Evolutionary conservation across 92 coral and sea anemone species (phyloP), one percentile per base, ranked within the genome.

Genomic region (Porites evermanni): DNA sequence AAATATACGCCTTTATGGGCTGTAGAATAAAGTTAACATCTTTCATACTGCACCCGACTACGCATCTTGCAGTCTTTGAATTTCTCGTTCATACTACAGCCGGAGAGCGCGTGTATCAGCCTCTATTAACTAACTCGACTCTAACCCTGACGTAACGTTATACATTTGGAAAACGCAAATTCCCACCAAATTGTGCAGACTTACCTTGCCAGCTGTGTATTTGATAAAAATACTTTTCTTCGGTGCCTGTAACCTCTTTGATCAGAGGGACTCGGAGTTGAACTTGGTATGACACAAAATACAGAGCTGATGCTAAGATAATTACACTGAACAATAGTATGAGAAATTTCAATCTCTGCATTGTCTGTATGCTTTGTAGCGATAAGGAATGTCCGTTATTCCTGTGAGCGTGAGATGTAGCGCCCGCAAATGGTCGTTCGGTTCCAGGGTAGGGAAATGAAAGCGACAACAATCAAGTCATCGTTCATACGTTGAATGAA

Each of bases 181-280:
- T 38, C 47, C 47, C 47, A 38, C 6, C 47, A 38, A 38, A 16
- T 8, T 5, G 1, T 13, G 8, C 16, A 24, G 59, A 68, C 88
- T 68, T 85, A 85, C 88, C 88, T 77, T 85, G 77, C 83, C 83
- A 85, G 54, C 74, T 76, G 54, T 85, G 75, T 14, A 85, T 76
- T n/a, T 29, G 79, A 24, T 65, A 53, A 56, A 75, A 77, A 38
- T 67, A 67, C 14, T 64, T 63, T 29, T 73, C 71, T 47, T 58
- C 26, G 16, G 72, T 60, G n/a, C 32, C 50, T 56, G 78, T 82
- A 32, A 50, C 44, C 21, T 64, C 79, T 8, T 13, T 24, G 64
- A 44, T 20, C 53, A 83, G 56, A 21, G 80, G 66, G 4, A 47
- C 70, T 14, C 64, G 63, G 1, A 74, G 14, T 3, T 20, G 38